Evolutionary conservation across 2,113 vertebrate species (phyloP).

Genomic region (Urocitellus parryii): DNA sequence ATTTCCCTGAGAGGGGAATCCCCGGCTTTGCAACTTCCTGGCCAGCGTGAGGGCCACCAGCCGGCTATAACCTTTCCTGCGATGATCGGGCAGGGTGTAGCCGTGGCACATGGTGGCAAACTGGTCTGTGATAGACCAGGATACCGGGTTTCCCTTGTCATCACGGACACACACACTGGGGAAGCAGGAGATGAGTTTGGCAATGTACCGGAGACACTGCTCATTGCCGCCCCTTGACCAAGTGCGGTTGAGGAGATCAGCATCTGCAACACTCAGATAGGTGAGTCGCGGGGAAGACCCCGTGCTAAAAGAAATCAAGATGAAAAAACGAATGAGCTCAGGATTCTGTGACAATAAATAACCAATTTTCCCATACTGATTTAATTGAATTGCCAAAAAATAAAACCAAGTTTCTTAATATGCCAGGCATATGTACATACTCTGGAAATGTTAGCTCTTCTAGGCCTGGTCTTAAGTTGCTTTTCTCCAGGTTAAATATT

Average conservation of each 20-base stretch:
- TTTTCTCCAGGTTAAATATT: neutral
- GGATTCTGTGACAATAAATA: neutral
- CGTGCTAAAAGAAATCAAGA: constrained; percentile 61
- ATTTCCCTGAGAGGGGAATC: constrained; percentile 81
- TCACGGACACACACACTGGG: constrained; percentile 84
- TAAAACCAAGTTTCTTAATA: neutral
- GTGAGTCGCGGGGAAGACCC: constrained; percentile 58
- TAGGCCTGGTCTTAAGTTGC: neutral
- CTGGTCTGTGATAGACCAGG: constrained; percentile 85
- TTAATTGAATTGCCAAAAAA: neutral
- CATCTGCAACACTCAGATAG: constrained; percentile 79
- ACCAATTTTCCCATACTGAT: neutral
- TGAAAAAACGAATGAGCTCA: neutral
- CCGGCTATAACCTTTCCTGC: constrained; percentile 76
- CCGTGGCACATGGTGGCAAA: constrained; percentile 84
- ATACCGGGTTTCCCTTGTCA: constrained; percentile 73
- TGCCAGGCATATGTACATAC: neutral
- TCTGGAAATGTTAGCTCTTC: neutral
- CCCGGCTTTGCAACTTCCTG: constrained; percentile 76
- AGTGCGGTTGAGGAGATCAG: constrained; percentile 76
- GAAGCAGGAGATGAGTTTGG: constrained; percentile 83
- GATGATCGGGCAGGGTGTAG: constrained; percentile 81
- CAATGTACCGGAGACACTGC: constrained; percentile 75
- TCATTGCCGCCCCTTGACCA: constrained; percentile 80
- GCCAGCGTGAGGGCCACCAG: constrained; percentile 73